Percentiles rank a stretch among this genome's conserved stretches.
Evolutionary conservation across 2,113 vertebrate genomes (phyloP).

Genomic region (Labeo catla): DNA sequence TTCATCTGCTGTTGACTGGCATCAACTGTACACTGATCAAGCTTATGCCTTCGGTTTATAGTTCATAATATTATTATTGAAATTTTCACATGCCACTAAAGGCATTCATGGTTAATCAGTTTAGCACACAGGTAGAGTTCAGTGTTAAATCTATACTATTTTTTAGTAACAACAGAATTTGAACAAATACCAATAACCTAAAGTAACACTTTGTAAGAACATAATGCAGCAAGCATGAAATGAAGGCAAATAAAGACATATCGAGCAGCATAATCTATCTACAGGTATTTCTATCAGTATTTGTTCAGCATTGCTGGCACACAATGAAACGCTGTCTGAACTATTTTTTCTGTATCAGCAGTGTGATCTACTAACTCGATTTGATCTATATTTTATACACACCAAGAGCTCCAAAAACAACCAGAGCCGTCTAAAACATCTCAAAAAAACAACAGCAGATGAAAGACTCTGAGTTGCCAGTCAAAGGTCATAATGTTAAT

Average conservation of each 20-base stretch:
- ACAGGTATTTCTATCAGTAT: not conserved
- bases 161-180: too few relatives aligned
- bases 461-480: not conserved
- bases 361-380: not conserved
- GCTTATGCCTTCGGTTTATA: not conserved
- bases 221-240: not conserved
- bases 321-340: not conserved
- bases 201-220: not conserved
- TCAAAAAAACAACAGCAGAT: not conserved
- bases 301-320: slow-evolving; percentile 9
- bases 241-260: not conserved
- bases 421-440: not conserved
- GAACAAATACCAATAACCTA: not conserved
- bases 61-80: not conserved
- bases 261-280: not conserved
- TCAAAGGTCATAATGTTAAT: not conserved
- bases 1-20: not conserved
- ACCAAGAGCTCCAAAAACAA: slow-evolving; percentile 15
- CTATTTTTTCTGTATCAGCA: not conserved
- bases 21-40: not conserved
- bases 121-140: too few relatives aligned
- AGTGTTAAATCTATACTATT: too few relatives aligned
- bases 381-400: not conserved
- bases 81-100: not conserved
- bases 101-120: too few relatives aligned